Conservation (phyloP, 2,113 vertebrate species). For the Microtus pennsylvanicus region DNA sequence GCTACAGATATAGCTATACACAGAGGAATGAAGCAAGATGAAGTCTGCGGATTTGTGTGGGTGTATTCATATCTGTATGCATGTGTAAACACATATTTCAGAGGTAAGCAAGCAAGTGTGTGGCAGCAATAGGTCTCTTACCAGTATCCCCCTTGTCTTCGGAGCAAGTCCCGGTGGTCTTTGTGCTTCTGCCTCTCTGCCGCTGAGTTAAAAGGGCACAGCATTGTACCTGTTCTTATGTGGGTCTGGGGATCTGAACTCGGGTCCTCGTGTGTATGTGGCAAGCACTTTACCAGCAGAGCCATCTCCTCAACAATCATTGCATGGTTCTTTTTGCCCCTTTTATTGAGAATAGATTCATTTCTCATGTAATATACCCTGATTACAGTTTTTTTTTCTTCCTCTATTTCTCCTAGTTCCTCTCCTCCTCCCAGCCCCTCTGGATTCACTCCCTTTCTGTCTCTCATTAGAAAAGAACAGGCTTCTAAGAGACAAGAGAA, state of each 20-base stretch:
- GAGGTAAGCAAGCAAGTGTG: background rate
- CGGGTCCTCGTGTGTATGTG: background rate
- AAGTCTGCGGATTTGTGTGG: background rate
- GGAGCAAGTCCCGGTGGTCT: background rate
- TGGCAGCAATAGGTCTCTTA: background rate
- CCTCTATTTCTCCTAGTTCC: background rate
- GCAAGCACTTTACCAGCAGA: background rate
- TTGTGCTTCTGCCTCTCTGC: background rate
- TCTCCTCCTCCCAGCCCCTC: background rate
- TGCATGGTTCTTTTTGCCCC: background rate
- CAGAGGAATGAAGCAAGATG: background rate
- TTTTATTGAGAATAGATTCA: background rate
- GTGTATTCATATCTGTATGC: background rate
- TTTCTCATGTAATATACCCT: background rate
- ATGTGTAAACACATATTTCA: background rate
- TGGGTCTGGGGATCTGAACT: background rate
- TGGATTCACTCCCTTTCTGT: background rate
- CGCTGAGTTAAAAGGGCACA: background rate
- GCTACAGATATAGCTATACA: background rate
- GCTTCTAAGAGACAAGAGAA: background rate
- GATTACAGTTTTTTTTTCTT: background rate
- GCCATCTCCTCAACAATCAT: background rate
- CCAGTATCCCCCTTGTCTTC: background rate
- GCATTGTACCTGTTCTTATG: background rate
- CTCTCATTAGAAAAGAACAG: background rate